A percentile compares a stretch with the other conserved stretches of the same genome.
phyloP scores from a whole-genome alignment of 2,113 vertebrate species.

The Nothobranchius kuhntae region DNA sequence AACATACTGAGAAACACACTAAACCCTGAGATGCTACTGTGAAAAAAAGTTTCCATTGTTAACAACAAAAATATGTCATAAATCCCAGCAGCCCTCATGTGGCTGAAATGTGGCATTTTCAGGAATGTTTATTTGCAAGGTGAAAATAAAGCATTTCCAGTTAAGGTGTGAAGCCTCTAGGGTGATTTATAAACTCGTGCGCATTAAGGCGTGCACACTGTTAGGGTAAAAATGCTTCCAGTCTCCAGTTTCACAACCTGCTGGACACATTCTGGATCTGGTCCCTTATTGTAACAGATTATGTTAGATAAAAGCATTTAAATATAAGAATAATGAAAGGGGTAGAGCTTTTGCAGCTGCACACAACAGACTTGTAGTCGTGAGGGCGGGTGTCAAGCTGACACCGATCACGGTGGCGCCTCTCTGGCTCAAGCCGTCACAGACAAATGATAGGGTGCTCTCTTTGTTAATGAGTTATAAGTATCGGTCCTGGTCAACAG shows the following conservation, averaged over 20 bases:
- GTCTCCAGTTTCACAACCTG: not conserved
- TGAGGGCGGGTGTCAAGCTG: constrained; percentile 7
- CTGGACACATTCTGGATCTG: not conserved
- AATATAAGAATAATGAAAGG: not conserved
- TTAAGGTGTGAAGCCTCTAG: constrained; percentile 9
- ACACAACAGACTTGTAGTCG: constrained; percentile 7
- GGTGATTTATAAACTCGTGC: not conserved
- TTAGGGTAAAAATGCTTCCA: not conserved
- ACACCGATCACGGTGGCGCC: constrained; percentile 39
- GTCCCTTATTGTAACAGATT: not conserved
- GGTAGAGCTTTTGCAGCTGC: not conserved
- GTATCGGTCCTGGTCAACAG: constrained; percentile 2
- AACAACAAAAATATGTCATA: too few relatives aligned
- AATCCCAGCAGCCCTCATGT: too few relatives aligned
- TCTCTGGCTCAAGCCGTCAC: constrained; percentile 19
- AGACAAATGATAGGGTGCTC: constrained; percentile 12
- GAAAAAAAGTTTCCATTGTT: too few relatives aligned
- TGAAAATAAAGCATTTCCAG: not conserved
- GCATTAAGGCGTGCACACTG: not conserved
- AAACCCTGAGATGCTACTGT: not conserved
- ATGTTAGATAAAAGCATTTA: not conserved
- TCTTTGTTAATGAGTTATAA: constrained; percentile 31
- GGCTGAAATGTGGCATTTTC: too few relatives aligned
- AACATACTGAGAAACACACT: not conserved
- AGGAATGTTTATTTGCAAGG: too few relatives aligned